A percentile compares a stretch with the other conserved stretches of the same genome.
Conservation (phyloP, 2,113 vertebrate genomes). For the Cynoglossus semilaevis region DNA sequence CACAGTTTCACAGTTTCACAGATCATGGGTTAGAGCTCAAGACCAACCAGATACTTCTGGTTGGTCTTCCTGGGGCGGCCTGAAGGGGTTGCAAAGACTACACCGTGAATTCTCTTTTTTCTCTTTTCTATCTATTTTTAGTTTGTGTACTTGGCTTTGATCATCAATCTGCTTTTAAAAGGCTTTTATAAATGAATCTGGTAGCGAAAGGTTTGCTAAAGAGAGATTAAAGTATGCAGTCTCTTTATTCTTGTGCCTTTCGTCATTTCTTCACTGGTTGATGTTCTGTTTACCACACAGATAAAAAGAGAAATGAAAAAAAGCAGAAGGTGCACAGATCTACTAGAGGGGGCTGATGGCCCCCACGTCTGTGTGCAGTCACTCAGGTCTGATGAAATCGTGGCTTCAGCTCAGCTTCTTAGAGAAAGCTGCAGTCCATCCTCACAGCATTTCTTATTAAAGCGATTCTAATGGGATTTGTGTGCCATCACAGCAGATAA, state of each 20-base stretch:
- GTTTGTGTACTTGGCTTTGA: too few relatives aligned
- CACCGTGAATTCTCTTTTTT: too few relatives aligned
- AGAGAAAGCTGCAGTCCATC: conserved; percentile 17
- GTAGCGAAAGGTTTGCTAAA: too few relatives aligned
- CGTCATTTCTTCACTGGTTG: conserved; percentile 49
- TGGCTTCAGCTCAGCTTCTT: conserved; percentile 20
- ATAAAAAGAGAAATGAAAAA: conserved; percentile 49
- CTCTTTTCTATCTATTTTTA: too few relatives aligned
- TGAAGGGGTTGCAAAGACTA: too few relatives aligned
- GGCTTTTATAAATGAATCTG: too few relatives aligned
- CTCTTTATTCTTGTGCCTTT: conserved; percentile 42
- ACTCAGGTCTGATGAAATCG: conserved; percentile 21
- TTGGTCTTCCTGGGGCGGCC: too few relatives aligned
- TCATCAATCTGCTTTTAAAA: too few relatives aligned
- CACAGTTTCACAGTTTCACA: too few relatives aligned
- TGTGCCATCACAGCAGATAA: conserved; percentile 27
- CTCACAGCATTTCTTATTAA: conserved; percentile 38
- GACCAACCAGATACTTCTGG: too few relatives aligned
- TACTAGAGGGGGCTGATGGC: conserved; percentile 28
- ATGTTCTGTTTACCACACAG: conserved; percentile 51
- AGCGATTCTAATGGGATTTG: conserved; percentile 43
- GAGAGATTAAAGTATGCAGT: not conserved
- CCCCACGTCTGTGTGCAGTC: conserved; percentile 20
- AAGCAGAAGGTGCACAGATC: conserved; percentile 33
- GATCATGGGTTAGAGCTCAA: too few relatives aligned